Base-by-base conservation (phyloP, 2,888 invertebrate genomes). In the Chloroclysta siterata region DNA sequence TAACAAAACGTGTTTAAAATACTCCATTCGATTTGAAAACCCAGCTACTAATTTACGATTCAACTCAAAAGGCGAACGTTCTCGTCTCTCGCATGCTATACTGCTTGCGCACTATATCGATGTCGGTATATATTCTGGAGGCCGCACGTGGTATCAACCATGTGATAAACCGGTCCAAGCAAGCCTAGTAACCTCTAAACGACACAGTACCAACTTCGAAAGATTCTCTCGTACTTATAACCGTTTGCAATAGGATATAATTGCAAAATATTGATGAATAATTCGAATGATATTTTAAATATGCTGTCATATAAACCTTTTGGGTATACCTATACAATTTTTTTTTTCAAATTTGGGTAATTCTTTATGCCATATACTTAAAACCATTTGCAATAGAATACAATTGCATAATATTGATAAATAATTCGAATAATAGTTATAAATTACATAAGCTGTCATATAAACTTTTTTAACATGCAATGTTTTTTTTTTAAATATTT, bases 121-220 rank as follows among this genome's bases (percentile, higher is more conserved):
- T 67, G 59, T 48, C 8, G 29, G n/a, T n/a, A 53, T 58, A 28
- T 48, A 81, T 84, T 83, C 83, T 85, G 84, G 85, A 88, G 88
- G 90, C 85, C 88, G 89, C 93, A 93, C 93, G 93, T 93, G 92
- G 90, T 80, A 71, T 70, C 70, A 72, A 69, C 89, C 93, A 93
- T 93, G 91, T 92, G 92, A 89, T 82, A 87, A 92, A 93, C 93
- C 92, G 92, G 93, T 93, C 84, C 73, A 70, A 76, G 72, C 83
- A 79, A 85, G 89, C 93, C 92, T 88, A 93, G 87, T 93, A 93
- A 93, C 93, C 93, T 93, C 92, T 83, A 92, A 91, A 90, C 87
- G 89, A 87, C 89, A 87, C 74, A 81, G 82, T 83, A 58, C 53
- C 81, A 81, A 82, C 82, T 82, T 81, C 81, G 79, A 81, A 84